Evolutionary conservation across 2,797 vertebrate genomes (phyloP).

Genomic region (Crenichthys baileyi): DNA sequence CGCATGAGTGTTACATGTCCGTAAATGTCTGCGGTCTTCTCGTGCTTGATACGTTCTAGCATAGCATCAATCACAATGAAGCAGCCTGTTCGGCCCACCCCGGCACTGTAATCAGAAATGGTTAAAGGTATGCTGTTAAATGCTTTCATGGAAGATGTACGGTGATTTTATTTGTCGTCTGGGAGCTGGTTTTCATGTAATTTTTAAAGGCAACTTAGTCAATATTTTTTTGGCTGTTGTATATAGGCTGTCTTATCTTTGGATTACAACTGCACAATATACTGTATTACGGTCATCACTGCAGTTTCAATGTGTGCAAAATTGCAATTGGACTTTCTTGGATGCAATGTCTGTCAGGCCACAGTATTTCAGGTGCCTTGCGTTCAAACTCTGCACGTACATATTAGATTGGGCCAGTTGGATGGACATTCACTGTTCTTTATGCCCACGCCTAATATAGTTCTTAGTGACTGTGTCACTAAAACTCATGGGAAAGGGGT

Average conservation of each 20-base stretch:
- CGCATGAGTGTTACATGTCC: constrained; percentile 99
- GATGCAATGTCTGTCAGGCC: not conserved
- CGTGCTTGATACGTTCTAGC: constrained; percentile 98
- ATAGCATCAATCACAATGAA: constrained; percentile 99
- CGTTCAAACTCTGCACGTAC: not conserved
- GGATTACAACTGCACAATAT: not conserved
- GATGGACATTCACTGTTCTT: too few relatives aligned
- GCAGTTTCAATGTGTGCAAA: not conserved
- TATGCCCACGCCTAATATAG: too few relatives aligned
- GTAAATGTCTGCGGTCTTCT: constrained; percentile 99
- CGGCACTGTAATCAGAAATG: constrained; percentile 82
- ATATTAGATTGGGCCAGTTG: too few relatives aligned
- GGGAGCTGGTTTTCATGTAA: not conserved
- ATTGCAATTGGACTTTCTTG: not conserved
- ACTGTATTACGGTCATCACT: not conserved
- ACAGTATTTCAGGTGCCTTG: not conserved
- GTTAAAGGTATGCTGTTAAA: constrained; percentile 15
- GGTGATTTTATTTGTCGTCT: not conserved
- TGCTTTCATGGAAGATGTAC: not conserved
- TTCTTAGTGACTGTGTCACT: too few relatives aligned
- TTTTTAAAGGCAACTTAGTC: not conserved
- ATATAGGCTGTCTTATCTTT: not conserved
- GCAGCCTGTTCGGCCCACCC: constrained; percentile 97
- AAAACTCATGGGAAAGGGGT: too few relatives aligned
- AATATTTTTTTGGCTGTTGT: not conserved